Conservation (phyloP, 2,888 invertebrate species). For the Rhogogaster chlorosoma region DNA sequence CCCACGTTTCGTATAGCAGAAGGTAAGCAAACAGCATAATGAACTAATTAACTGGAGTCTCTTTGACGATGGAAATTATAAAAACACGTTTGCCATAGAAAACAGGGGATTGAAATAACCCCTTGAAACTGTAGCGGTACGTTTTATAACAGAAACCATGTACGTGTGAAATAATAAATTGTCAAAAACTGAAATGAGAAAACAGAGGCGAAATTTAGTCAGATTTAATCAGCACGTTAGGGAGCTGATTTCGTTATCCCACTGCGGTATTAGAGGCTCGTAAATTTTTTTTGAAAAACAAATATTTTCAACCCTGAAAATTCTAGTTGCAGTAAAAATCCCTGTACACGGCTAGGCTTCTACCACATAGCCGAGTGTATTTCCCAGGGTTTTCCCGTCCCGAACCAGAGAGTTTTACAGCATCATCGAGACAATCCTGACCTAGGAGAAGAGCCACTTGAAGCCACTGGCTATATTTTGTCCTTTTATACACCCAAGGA, state of each 20-base stretch:
- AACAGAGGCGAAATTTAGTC: background rate
- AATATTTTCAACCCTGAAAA: background rate
- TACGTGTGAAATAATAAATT: background rate
- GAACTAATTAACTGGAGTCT: constrained; percentile 32
- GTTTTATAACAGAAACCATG: background rate
- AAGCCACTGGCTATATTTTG: constrained; percentile 15
- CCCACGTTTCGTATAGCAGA: background rate
- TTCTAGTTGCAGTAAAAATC: background rate
- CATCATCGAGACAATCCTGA: constrained; percentile 41
- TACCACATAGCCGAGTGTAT: constrained; percentile 1
- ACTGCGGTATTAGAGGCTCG: background rate
- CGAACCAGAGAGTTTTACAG: constrained; percentile 21
- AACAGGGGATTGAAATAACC: constrained; percentile 12
- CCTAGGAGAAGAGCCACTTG: constrained; percentile 37
- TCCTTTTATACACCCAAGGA: background rate
- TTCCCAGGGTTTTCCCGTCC: background rate
- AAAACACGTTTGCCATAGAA: constrained; percentile 3
- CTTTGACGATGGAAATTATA: constrained; percentile 33
- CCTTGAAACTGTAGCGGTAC: background rate
- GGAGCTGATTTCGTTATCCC: background rate
- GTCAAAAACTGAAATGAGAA: background rate
- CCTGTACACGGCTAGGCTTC: no score
- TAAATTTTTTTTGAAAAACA: background rate
- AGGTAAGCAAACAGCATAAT: constrained; percentile 20
- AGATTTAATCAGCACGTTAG: background rate